Evolutionary conservation across 2,888 invertebrate species (phyloP).

Genomic region (Rhabditoides inermis): DNA sequence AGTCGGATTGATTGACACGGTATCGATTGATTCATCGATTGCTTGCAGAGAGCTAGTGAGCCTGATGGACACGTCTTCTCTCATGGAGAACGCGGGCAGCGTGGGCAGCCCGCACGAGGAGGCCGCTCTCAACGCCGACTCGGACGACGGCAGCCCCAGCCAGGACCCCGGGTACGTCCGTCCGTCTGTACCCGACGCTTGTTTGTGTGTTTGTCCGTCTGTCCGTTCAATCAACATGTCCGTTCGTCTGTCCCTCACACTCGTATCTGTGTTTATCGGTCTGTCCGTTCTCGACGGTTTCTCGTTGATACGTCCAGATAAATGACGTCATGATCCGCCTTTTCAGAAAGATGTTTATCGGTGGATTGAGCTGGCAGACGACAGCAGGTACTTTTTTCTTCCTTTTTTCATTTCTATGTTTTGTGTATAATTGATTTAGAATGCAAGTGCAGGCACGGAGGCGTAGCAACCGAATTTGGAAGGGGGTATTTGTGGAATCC

Average conservation of each 20-base stretch:
- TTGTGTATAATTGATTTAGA: too few species aligned
- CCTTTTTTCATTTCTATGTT: too few species aligned
- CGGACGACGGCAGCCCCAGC: constrained; percentile 33
- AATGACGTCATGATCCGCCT: neutral
- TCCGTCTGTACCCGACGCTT: neutral
- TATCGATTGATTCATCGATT: too few species aligned
- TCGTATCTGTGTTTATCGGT: neutral
- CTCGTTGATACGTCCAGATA: neutral
- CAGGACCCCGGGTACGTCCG: constrained; percentile 29
- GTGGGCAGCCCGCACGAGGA: constrained; percentile 18
- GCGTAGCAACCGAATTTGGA: too few species aligned
- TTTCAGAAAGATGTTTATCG: constrained; percentile 99
- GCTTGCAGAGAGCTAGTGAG: too few species aligned
- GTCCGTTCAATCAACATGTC: neutral
- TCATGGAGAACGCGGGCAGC: neutral
- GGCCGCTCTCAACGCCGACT: constrained; percentile 34
- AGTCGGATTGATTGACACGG: too few species aligned
- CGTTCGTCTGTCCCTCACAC: neutral
- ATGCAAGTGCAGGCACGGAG: too few species aligned
- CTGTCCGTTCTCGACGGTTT: neutral
- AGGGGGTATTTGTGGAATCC: too few species aligned
- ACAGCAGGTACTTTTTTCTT: constrained; percentile 73
- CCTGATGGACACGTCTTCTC: too few species aligned
- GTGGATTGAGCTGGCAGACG: constrained; percentile 99
- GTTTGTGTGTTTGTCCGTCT: constrained; percentile 3